phyloP scores from a whole-genome alignment of 2,797 vertebrate species.

The Pipistrellus pygmaeus region DNA sequence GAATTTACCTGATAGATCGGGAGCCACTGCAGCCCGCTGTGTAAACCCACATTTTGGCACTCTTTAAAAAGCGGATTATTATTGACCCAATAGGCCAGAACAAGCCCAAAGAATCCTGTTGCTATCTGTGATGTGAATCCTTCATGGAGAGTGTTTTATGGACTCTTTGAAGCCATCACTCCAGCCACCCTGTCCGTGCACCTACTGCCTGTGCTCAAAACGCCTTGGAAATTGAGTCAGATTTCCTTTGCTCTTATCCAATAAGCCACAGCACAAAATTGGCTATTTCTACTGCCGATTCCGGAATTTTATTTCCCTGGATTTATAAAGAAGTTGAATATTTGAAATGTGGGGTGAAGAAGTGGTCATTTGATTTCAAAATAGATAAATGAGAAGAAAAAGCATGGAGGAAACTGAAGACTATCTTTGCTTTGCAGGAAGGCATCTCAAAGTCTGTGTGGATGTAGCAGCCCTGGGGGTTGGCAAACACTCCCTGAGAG shows the following conservation, averaged over 20 bases:
- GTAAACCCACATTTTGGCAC: conserved; percentile 87
- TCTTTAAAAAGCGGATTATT: conserved; percentile 88
- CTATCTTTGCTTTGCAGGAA: not conserved
- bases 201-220: conserved; percentile 73
- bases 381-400: not conserved
- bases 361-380: not conserved
- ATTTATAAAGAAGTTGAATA: not conserved
- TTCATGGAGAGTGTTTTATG: conserved; percentile 83
- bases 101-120: conserved; percentile 88
- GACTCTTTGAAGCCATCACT: conserved; percentile 85
- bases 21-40: conserved; percentile 78
- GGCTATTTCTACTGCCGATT: not conserved
- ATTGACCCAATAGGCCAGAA: conserved; percentile 87
- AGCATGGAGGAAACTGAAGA: not conserved
- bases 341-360: not conserved
- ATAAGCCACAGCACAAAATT: conserved; percentile 52
- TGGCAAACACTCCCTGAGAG: accelerated
- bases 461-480: not conserved
- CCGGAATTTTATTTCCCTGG: conserved; percentile 41
- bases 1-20: conserved; percentile 84
- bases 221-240: not conserved
- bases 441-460: not conserved
- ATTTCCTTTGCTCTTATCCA: conserved; percentile 35
- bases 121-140: conserved; percentile 84
- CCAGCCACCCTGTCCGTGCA: conserved; percentile 34